Evolutionary conservation across 2,113 vertebrate species (phyloP).

Genomic region (Scalopus aquaticus): DNA sequence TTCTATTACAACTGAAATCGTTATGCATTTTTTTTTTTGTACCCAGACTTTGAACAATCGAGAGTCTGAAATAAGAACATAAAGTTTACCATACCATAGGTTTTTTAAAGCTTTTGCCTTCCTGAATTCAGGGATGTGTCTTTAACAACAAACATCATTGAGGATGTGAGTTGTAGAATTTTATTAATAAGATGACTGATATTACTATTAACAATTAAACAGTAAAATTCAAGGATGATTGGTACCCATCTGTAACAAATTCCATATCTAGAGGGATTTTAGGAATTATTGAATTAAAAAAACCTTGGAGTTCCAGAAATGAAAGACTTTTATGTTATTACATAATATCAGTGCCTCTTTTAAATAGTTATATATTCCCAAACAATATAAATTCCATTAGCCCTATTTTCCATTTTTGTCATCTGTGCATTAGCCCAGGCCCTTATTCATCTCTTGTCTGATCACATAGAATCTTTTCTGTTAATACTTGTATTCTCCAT

Average conservation of each 20-base stretch:
- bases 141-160: constrained; percentile 32
- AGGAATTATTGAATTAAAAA: constrained; percentile 10
- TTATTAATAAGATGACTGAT: not conserved
- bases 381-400: constrained; percentile 19
- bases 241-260: not conserved
- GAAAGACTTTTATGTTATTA: not conserved
- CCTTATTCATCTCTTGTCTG: not conserved
- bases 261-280: not conserved
- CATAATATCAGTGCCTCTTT: not conserved
- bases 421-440: not conserved
- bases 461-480: not conserved
- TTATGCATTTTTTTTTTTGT: constrained; percentile 31
- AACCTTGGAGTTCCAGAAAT: not conserved
- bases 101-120: constrained; percentile 47
- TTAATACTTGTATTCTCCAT: not conserved
- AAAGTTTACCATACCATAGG: constrained; percentile 57
- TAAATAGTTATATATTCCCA: not conserved
- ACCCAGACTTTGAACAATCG: not conserved
- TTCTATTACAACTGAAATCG: constrained; percentile 54
- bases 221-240: not conserved
- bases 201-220: constrained; percentile 18
- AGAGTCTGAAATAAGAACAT: constrained; percentile 47
- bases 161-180: not conserved
- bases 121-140: not conserved
- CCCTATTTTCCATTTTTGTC: not conserved